A percentile compares a stretch with the other conserved stretches of the same genome.
These are phyloP conservation scores for Hirudo medicinalis DNA, from an alignment of 1,140 invertebrate species.

Conservation along the genomic window DNA sequence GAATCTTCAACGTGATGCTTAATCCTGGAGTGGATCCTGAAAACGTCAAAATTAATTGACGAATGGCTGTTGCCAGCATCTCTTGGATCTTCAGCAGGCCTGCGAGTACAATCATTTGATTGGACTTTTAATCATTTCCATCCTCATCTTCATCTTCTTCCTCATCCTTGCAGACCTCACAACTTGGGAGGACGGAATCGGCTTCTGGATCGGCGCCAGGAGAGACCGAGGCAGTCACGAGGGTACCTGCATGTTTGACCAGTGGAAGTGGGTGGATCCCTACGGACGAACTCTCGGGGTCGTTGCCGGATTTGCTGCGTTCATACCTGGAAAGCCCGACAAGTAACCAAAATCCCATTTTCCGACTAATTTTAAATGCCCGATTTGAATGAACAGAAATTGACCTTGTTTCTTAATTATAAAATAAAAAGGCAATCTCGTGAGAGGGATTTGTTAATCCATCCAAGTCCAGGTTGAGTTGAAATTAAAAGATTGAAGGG, in stretches of 20 bases:
- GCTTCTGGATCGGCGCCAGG: slow-evolving; percentile 21
- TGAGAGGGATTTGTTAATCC: too few species aligned
- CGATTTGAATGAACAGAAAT: too few species aligned
- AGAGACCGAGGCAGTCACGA: slow-evolving; percentile 18
- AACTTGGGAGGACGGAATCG: slow-evolving; percentile 6
- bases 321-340: slow-evolving; percentile 21
- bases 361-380: too few species aligned
- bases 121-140: not conserved
- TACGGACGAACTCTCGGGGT: slow-evolving; percentile 9
- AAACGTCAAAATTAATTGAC: too few species aligned
- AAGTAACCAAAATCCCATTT: slow-evolving; percentile 10
- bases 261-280: slow-evolving; percentile 22
- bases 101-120: not conserved
- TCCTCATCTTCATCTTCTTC: slow-evolving; percentile 1
- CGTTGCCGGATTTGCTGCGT: slow-evolving; percentile 18
- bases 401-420: too few species aligned
- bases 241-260: slow-evolving; percentile 20
- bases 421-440: too few species aligned
- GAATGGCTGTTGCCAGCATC: not conserved
- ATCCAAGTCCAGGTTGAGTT: too few species aligned
- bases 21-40: too few species aligned
- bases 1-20: not conserved
- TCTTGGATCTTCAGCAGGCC: not conserved
- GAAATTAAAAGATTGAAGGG: too few species aligned
- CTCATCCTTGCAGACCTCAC: not conserved